Percentiles rank a stretch among this genome's conserved stretches.
These are phyloP conservation scores for Apoda limacodes DNA, from an alignment of 2,888 invertebrate species.

Conservation along the genomic window DNA sequence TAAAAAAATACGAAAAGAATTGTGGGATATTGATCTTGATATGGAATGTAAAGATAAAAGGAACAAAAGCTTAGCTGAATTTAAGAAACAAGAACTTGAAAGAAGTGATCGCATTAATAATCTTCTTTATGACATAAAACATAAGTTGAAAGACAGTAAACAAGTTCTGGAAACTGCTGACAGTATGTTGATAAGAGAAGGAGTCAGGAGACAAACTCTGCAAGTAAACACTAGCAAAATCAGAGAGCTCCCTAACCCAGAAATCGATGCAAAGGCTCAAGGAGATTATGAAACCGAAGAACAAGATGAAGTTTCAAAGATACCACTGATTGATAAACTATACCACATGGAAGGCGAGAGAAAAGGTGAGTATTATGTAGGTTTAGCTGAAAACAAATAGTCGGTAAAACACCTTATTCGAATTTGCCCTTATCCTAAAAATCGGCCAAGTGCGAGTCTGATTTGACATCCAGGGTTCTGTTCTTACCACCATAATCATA, in stretches of 20 bases:
- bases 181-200: slow-evolving; percentile 44
- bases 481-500: too few species aligned
- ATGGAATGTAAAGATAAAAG: slow-evolving; percentile 26
- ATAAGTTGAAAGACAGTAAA: slow-evolving; percentile 57
- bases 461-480: too few species aligned
- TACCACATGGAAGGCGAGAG: too few species aligned
- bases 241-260: slow-evolving; percentile 21
- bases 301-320: slow-evolving; percentile 15
- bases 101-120: slow-evolving; percentile 42
- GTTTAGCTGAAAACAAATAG: too few species aligned
- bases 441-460: too few species aligned
- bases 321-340: too few species aligned
- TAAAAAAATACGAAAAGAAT: slow-evolving; percentile 32
- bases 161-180: slow-evolving; percentile 51
- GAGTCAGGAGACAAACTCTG: slow-evolving; percentile 28
- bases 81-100: slow-evolving; percentile 33
- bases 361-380: too few species aligned
- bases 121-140: slow-evolving; percentile 50
- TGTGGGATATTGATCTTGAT: slow-evolving; percentile 41
- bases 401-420: too few species aligned
- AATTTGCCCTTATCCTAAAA: too few species aligned
- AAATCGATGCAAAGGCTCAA: slow-evolving; percentile 35
- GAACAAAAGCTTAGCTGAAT: slow-evolving; percentile 29
- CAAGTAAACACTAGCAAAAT: slow-evolving; percentile 22
- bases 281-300: slow-evolving; percentile 32